Conservation (phyloP, 2,797 vertebrate species). For the Phoxinus dragarum region DNA sequence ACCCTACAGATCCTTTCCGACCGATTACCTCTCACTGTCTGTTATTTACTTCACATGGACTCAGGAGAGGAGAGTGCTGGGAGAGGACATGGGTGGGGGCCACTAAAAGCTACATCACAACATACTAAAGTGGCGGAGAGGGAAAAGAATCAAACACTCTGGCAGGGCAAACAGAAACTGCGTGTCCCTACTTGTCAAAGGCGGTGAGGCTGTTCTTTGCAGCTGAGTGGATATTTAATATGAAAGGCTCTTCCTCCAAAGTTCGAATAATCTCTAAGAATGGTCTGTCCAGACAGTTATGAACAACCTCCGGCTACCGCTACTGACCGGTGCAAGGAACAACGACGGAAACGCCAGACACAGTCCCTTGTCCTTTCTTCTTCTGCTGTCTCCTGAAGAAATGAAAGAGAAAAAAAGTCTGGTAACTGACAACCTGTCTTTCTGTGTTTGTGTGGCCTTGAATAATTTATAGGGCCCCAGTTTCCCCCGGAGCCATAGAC, state of each 20-base stretch:
- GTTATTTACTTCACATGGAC: constrained; percentile 59
- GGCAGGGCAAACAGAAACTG: constrained; percentile 51
- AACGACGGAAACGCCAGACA: constrained; percentile 7
- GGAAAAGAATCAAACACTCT: constrained; percentile 58
- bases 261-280: constrained; percentile 64
- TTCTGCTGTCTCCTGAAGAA: constrained; percentile 28
- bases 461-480: constrained; percentile 74
- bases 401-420: constrained; percentile 61
- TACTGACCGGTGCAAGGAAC: constrained; percentile 56
- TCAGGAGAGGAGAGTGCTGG: constrained; percentile 58
- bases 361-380: background rate
- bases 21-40: constrained; percentile 60
- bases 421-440: constrained; percentile 76
- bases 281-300: constrained; percentile 65
- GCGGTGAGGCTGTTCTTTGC: constrained; percentile 62
- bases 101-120: constrained; percentile 63
- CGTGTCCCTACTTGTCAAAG: constrained; percentile 70
- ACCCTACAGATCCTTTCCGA: constrained; percentile 59
- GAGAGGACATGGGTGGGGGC: constrained; percentile 51
- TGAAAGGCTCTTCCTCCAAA: constrained; percentile 66
- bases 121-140: constrained; percentile 48
- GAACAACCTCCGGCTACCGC: constrained; percentile 70
- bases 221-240: constrained; percentile 64
- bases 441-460: constrained; percentile 70
- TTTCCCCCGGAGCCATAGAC: constrained; percentile 67